phyloP scores from a whole-genome alignment of 2,888 invertebrate species.

The Zygogramma bicolorata region DNA sequence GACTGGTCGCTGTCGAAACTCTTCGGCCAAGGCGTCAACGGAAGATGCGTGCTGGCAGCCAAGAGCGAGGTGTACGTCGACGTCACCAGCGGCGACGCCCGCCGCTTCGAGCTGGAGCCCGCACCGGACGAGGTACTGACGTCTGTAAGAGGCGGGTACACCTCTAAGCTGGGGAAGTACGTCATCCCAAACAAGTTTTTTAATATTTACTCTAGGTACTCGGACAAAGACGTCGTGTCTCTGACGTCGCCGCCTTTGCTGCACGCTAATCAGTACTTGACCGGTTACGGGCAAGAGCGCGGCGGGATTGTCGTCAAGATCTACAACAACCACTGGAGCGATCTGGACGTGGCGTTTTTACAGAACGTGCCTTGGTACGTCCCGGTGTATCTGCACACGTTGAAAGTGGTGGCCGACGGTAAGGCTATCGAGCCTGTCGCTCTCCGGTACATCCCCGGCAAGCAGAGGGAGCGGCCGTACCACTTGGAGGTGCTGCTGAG shows the following conservation, averaged over 20 bases:
- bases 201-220: constrained; percentile 72
- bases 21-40: constrained; percentile 87
- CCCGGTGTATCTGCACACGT: constrained; percentile 89
- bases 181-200: constrained; percentile 70
- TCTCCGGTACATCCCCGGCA: constrained; percentile 79
- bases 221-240: constrained; percentile 64
- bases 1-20: constrained; percentile 90
- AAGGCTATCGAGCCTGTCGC: constrained; percentile 72
- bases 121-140: constrained; percentile 71
- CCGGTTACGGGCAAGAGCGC: constrained; percentile 91
- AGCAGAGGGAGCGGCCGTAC: constrained; percentile 85
- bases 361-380: constrained; percentile 91
- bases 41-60: constrained; percentile 84
- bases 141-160: constrained; percentile 78
- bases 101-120: constrained; percentile 75
- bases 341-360: constrained; percentile 83
- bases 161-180: constrained; percentile 78
- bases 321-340: constrained; percentile 82
- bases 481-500: constrained; percentile 87
- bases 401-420: constrained; percentile 74
- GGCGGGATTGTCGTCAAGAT: constrained; percentile 91
- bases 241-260: constrained; percentile 77
- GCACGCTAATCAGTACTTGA: constrained; percentile 83
- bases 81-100: constrained; percentile 74
- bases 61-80: constrained; percentile 87